Conservation (phyloP, 2,113 vertebrate species). For the Sarotherodon lohbergeri region DNA sequence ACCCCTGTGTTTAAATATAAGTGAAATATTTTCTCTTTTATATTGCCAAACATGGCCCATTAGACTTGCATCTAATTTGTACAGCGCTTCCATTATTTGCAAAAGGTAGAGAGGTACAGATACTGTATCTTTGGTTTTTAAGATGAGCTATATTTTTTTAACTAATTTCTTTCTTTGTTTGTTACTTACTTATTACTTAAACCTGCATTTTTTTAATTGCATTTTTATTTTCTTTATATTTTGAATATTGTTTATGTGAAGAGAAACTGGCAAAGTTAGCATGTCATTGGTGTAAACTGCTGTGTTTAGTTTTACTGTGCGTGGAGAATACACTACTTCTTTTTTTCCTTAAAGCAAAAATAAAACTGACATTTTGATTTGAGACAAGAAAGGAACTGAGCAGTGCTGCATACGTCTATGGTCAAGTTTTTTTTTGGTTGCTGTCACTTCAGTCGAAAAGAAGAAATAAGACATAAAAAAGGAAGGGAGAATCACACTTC, state of each 20-base stretch:
- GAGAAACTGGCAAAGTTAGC: background rate
- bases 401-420: background rate
- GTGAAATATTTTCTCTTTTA: background rate
- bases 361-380: background rate
- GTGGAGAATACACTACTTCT: background rate
- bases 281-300: background rate
- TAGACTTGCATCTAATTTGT: background rate
- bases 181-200: background rate
- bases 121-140: background rate
- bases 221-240: background rate
- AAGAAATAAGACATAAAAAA: slow-evolving; percentile 20
- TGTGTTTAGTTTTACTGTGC: background rate
- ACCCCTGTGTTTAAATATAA: background rate
- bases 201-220: background rate
- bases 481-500: slow-evolving; percentile 33
- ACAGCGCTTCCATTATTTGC: background rate
- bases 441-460: background rate
- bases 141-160: background rate
- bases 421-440: background rate
- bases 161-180: background rate
- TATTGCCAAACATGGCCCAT: background rate
- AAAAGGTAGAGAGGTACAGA: background rate
- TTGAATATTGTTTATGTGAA: background rate
- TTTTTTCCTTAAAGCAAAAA: background rate
- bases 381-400: slow-evolving; percentile 2